These are phyloP conservation scores for Sclerodermus sp. DNA, from an alignment of 2,888 invertebrate species.

Conservation along the genomic window DNA sequence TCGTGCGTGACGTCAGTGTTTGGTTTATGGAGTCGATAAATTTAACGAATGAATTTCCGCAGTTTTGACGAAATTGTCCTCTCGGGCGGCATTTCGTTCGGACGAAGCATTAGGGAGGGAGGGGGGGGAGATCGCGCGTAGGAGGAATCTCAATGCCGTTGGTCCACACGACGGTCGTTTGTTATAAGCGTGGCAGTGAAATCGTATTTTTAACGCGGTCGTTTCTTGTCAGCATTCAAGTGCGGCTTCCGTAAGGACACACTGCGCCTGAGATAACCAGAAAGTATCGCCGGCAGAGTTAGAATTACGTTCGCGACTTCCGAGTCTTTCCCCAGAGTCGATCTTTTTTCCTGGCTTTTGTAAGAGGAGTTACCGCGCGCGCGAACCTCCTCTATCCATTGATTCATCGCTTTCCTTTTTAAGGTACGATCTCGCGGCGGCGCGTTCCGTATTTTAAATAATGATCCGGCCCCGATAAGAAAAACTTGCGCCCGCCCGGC, in stretches of 20 bases:
- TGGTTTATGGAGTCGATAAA: too few relatives aligned
- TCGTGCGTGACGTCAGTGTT: too few relatives aligned
- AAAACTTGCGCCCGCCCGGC: too few relatives aligned
- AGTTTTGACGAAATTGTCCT: too few relatives aligned
- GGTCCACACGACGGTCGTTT: constrained; percentile 9
- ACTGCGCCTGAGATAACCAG: constrained; percentile 18
- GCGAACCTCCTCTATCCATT: constrained; percentile 7
- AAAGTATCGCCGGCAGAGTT: constrained; percentile 21
- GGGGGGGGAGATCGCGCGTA: constrained; percentile 6
- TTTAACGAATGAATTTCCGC: too few relatives aligned
- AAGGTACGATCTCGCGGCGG: too few relatives aligned
- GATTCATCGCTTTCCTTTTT: constrained; percentile 6
- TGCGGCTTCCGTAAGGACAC: constrained; percentile 21
- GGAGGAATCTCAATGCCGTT: constrained; percentile 11
- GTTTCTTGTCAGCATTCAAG: constrained; percentile 27
- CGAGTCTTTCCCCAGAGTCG: constrained; percentile 10
- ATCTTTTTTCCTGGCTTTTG: constrained; percentile 5
- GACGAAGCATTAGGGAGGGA: not conserved
- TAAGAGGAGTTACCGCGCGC: not conserved
- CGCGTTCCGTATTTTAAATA: too few relatives aligned
- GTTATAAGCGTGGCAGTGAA: constrained; percentile 18
- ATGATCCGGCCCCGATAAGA: too few relatives aligned
- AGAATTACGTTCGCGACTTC: constrained; percentile 19
- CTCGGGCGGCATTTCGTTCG: too few relatives aligned
- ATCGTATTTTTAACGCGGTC: constrained; percentile 25